Evolutionary conservation across 2,888 invertebrate genomes (phyloP), one percentile per base, ranked within the genome.

Genomic region (Pogonocherus hispidulus): DNA sequence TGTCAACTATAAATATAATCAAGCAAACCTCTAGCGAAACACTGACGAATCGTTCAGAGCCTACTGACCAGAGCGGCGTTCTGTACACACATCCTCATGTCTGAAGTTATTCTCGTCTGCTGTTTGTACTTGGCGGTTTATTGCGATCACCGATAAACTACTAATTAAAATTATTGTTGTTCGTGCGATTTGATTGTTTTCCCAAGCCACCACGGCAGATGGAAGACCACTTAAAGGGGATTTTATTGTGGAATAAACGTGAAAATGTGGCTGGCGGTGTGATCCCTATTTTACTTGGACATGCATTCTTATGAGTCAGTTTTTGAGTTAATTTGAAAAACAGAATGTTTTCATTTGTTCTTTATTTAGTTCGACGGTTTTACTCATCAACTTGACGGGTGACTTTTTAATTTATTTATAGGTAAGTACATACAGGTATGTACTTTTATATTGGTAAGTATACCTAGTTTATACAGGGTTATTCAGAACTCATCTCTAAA

Each of bases 1-100:
- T 72, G 72, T 73, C 75, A 76, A 73, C 77, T 79, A 78, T 78
- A 78, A 79, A 78, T 78, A 80, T 74, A 77, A 75, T 76, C 75
- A 75, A 73, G 74, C 69, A 74, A 76, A 72, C 76, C 76, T 72
- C 67, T 78, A 76, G 68, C 65, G 74, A 75, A 78, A 76, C 78
- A 77, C 77, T 74, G 72, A 71, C 74, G 73, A 71, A 71, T 78
- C 75, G 76, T 74, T 73, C 74, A 70, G 47, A 69, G 69, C 76
- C 67, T 72, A 76, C 76, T 75, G 72, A 71, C 69, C 69, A 66
- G 64, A 51, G 69, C 72, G 66, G 63, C 67, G 32, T 32, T 32
- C 32, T 32, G 63, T 72, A 67, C 72, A 65, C n/a, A n/a, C 70
- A 69, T 73, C 69, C 72, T 73, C 72, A 75, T 73, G 70, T 76